phyloP scores from a whole-genome alignment of 2,797 vertebrate species.

The Enteromius paludinosus region DNA sequence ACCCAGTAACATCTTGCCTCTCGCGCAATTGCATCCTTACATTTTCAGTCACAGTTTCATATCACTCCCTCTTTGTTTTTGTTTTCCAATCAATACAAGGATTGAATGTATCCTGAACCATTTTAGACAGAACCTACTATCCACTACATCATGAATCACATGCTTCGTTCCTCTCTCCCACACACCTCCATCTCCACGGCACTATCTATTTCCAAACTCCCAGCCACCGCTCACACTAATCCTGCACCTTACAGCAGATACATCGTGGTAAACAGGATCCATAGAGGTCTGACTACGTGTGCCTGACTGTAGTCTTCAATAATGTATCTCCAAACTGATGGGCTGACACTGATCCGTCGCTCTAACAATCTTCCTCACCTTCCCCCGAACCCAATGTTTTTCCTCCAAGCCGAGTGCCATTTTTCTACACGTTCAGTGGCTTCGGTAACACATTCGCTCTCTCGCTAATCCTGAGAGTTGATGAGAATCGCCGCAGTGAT shows the following conservation, averaged over 20 bases:
- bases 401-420: slow-evolving; percentile 33
- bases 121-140: slow-evolving; percentile 30
- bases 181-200: slow-evolving; percentile 45
- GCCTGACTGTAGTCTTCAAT: slow-evolving; percentile 61
- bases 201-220: slow-evolving; percentile 44
- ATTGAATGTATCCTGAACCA: slow-evolving; percentile 35
- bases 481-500: slow-evolving; percentile 50
- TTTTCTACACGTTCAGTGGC: slow-evolving; percentile 34
- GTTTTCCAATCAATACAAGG: slow-evolving; percentile 41
- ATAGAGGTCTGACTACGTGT: neutral
- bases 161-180: slow-evolving; percentile 40
- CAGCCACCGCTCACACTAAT: slow-evolving; percentile 44
- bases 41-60: neutral
- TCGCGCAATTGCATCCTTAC: neutral
- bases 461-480: slow-evolving; percentile 41
- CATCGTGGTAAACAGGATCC: slow-evolving; percentile 28
- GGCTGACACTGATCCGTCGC: slow-evolving; percentile 54
- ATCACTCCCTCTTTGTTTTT: slow-evolving; percentile 7
- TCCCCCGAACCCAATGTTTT: slow-evolving; percentile 40
- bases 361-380: slow-evolving; percentile 29
- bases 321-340: slow-evolving; percentile 62
- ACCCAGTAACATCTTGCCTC: neutral
- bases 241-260: slow-evolving; percentile 49
- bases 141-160: slow-evolving; percentile 51
- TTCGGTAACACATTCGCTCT: slow-evolving; percentile 14